Base-by-base conservation (phyloP, 2,797 vertebrate species). In the Sphenodon punctatus region DNA sequence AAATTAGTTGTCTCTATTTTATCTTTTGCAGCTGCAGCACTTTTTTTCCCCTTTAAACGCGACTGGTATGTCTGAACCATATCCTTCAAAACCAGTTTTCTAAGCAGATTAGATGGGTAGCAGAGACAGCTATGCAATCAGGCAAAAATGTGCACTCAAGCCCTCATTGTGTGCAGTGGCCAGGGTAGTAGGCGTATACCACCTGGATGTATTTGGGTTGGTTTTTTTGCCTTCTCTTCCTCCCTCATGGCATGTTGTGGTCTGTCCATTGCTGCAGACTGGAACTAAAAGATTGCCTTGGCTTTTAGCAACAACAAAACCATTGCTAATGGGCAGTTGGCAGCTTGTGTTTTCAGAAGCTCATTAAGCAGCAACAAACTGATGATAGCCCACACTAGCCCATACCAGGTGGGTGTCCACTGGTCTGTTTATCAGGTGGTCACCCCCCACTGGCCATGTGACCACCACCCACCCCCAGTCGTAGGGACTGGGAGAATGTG, bases 31-130 rank as follows among this genome's bases (percentile, higher is more conserved):
- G 92, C 92, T 93, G 91, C 90, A 92, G 90, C 86, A 82, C 64
- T 82, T 87, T 87, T 87, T 83, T 63, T 27, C 81, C 65, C 22
- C 8, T 20, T 64, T 2, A 23, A 11, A 66, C 76, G 64, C 0
- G 2, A 93, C 88, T 88, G 85, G 90, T 91, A 86, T 93, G 92
- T 93, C 92, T 93, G 88, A 93, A 86, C 89, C 80, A 72, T 91
- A 94, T 88, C 92, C 91, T 94, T 94, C 91, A 89, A 92, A 93
- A 92, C 92, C 93, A 94, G 93, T 94, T 94, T 94, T 92, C 92
- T 92, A 89, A 94, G 88, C 80, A 92, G 92, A 91, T 94, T 91
- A 93, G 92, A 92, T 94, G 92, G 84, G 92, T 83, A 93, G 88
- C 92, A 91, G 92, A 92, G 89, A 91, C 92, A 91, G 85, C 91